Evolutionary conservation across 2,113 vertebrate genomes (phyloP).

Genomic region (Ageneiosus marmoratus): DNA sequence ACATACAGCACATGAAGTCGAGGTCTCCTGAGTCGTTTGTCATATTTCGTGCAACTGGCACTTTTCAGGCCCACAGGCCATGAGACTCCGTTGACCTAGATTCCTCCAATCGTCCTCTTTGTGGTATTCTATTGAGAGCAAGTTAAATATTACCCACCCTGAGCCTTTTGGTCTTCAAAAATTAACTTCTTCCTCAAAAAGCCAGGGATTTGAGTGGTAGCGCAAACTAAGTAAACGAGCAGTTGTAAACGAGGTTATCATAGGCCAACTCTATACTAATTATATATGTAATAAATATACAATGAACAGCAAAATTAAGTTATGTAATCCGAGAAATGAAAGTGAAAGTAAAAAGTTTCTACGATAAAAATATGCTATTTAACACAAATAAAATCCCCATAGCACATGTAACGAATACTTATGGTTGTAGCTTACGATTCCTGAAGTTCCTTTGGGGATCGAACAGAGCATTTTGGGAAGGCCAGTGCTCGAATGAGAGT

Average conservation of each 20-base stretch:
- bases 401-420: not conserved
- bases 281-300: not conserved
- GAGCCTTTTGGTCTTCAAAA: conserved; percentile 76
- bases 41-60: conserved; percentile 69
- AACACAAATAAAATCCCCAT: not conserved
- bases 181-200: conserved; percentile 81
- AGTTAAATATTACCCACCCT: conserved; percentile 77
- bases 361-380: not conserved
- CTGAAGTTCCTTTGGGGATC: conserved; percentile 30
- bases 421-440: conserved; percentile 6
- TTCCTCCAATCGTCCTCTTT: conserved; percentile 42
- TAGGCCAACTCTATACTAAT: conserved; percentile 1
- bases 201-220: conserved; percentile 47
- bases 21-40: conserved; percentile 42
- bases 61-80: conserved; percentile 66
- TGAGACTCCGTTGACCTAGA: conserved; percentile 59
- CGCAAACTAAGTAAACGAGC: not conserved
- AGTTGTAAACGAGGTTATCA: conserved; percentile 15
- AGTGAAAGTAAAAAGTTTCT: not conserved
- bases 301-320: not conserved
- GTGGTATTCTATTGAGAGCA: conserved; percentile 70
- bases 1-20: conserved; percentile 8
- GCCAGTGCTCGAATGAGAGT: conserved; percentile 48
- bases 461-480: conserved; percentile 32
- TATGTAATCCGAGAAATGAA: not conserved